These are phyloP conservation scores for Sebastiscus tertius DNA, from an alignment of 2,797 vertebrate genomes.

Conservation along the genomic window DNA sequence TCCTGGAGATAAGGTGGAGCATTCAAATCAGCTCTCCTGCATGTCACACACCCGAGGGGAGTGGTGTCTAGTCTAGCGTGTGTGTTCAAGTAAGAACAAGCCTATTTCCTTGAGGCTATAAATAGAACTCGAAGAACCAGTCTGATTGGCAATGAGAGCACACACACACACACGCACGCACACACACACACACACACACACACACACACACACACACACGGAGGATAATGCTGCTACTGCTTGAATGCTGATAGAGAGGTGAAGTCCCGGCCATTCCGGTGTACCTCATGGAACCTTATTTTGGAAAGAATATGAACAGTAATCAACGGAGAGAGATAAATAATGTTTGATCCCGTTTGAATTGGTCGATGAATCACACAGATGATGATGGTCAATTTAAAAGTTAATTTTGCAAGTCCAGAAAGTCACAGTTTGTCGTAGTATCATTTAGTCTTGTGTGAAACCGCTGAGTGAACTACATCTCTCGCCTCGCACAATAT, in stretches of 20 bases:
- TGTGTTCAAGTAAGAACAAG: conserved; percentile 35
- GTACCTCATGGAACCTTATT: too few relatives aligned
- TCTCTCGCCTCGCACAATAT: too few relatives aligned
- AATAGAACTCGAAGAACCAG: conserved; percentile 62
- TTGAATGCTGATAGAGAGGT: neutral
- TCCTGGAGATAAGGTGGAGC: neutral
- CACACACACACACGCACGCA: neutral
- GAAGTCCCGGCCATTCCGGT: too few relatives aligned
- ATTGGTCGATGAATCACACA: too few relatives aligned
- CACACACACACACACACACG: neutral
- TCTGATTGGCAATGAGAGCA: neutral
- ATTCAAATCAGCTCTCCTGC: conserved; percentile 8
- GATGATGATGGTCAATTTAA: too few relatives aligned
- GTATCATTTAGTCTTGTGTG: too few relatives aligned
- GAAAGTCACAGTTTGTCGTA: too few relatives aligned
- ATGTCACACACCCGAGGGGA: conserved; percentile 15
- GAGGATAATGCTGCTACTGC: neutral
- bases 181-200: neutral
- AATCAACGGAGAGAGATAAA: too few relatives aligned
- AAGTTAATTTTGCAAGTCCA: too few relatives aligned
- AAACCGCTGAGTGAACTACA: too few relatives aligned
- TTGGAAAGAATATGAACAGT: too few relatives aligned
- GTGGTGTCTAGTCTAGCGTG: conserved; percentile 2
- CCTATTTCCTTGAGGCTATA: conserved; percentile 55
- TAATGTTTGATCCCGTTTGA: too few relatives aligned